phyloP scores from a whole-genome alignment of 1,140 invertebrate species.

The Eriosoma lanigerum region DNA sequence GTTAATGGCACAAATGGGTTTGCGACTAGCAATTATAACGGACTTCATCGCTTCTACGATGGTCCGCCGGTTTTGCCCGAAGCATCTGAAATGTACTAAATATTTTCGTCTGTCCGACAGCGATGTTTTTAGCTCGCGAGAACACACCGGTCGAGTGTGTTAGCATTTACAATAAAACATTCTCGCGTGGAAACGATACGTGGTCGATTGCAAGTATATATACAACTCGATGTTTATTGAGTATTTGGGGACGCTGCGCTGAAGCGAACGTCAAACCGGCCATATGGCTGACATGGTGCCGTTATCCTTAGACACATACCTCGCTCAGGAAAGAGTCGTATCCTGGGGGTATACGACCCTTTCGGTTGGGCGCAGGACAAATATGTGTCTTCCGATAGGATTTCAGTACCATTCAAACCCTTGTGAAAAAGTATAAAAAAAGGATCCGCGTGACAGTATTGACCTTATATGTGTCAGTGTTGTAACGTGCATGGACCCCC shows the following conservation, averaged over 20 bases:
- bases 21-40: too few relatives aligned
- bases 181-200: background rate
- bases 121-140: too few relatives aligned
- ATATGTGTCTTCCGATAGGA: too few relatives aligned
- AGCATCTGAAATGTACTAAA: too few relatives aligned
- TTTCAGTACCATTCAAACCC: background rate
- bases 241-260: background rate
- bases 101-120: background rate
- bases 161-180: too few relatives aligned
- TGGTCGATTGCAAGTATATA: background rate
- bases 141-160: too few relatives aligned
- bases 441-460: too few relatives aligned
- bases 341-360: background rate
- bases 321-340: background rate
- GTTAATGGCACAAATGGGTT: too few relatives aligned
- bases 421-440: background rate
- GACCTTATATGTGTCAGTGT: too few relatives aligned
- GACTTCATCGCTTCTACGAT: too few relatives aligned
- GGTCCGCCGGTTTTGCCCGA: too few relatives aligned
- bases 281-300: background rate
- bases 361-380: background rate
- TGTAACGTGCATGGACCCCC: too few relatives aligned
- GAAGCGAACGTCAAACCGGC: background rate
- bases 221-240: accelerated
- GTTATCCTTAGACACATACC: background rate